Conservation (phyloP, 2,888 invertebrate genomes). For the Crematogaster levior region DNA sequence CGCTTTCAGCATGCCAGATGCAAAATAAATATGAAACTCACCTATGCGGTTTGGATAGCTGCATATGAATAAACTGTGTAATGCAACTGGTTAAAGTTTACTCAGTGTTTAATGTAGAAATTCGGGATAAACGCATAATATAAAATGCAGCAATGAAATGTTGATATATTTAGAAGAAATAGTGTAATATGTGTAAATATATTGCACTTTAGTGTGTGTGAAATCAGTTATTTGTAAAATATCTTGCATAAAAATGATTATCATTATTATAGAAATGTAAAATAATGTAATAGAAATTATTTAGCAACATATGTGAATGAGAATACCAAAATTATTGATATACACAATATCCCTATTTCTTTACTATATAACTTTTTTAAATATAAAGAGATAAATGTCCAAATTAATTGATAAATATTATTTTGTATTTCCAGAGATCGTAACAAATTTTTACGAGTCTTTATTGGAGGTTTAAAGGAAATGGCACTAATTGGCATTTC, state of each 20-base stretch:
- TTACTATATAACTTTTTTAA: neutral
- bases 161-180: neutral
- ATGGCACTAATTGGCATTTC: slow-evolving; percentile 31
- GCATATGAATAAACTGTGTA: neutral
- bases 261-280: neutral
- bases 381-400: neutral
- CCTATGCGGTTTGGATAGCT: neutral
- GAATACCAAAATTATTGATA: neutral
- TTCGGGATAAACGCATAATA: slow-evolving; percentile 10
- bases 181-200: neutral
- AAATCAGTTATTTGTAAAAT: slow-evolving; percentile 8
- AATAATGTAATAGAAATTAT: neutral
- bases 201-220: neutral
- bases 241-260: neutral
- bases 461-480: slow-evolving; percentile 22
- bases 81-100: slow-evolving; percentile 17
- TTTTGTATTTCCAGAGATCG: neutral
- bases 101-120: slow-evolving; percentile 2
- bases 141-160: neutral
- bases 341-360: neutral
- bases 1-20: slow-evolving; percentile 40
- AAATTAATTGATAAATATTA: neutral
- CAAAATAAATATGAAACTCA: slow-evolving; percentile 41
- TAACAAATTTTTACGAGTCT: slow-evolving; percentile 1
- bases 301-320: neutral